Evolutionary conservation across 2,888 invertebrate species (phyloP).

Genomic region (Limnephilus rhombicus): DNA sequence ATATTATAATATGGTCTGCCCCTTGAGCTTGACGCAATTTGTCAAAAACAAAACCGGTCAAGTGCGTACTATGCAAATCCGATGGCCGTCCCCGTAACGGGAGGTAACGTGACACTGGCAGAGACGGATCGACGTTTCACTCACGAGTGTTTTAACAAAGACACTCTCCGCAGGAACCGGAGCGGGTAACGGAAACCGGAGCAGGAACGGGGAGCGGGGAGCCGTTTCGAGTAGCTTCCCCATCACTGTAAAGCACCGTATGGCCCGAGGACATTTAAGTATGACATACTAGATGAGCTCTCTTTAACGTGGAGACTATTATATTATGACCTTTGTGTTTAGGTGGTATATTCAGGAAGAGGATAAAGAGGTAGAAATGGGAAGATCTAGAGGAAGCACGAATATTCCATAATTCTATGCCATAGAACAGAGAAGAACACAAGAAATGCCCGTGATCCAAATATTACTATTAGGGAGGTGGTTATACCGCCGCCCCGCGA

Average conservation of each 20-base stretch:
- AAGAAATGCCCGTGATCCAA: no score
- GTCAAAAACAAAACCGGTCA: constrained; percentile 46
- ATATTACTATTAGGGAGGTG: no score
- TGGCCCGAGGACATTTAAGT: background rate
- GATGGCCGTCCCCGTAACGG: constrained; percentile 19
- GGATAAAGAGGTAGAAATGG: background rate
- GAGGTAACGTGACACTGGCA: constrained; percentile 57
- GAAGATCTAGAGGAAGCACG: no score
- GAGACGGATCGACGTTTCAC: constrained; percentile 62
- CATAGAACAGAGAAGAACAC: no score
- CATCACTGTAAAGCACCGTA: background rate
- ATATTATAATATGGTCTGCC: background rate
- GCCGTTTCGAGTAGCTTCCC: background rate
- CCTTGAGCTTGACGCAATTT: constrained; percentile 24
- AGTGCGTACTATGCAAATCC: constrained; percentile 38
- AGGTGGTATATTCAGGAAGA: background rate
- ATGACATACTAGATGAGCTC: background rate
- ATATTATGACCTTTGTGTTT: background rate
- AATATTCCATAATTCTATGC: no score
- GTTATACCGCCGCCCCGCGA: no score
- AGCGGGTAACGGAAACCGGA: background rate
- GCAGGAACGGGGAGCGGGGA: background rate
- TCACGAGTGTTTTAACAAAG: constrained; percentile 52
- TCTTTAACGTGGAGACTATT: background rate
- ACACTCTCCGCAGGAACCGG: constrained; percentile 32